Conservation (phyloP, 2,113 vertebrate genomes). For the Mystacornis crossleyi region DNA sequence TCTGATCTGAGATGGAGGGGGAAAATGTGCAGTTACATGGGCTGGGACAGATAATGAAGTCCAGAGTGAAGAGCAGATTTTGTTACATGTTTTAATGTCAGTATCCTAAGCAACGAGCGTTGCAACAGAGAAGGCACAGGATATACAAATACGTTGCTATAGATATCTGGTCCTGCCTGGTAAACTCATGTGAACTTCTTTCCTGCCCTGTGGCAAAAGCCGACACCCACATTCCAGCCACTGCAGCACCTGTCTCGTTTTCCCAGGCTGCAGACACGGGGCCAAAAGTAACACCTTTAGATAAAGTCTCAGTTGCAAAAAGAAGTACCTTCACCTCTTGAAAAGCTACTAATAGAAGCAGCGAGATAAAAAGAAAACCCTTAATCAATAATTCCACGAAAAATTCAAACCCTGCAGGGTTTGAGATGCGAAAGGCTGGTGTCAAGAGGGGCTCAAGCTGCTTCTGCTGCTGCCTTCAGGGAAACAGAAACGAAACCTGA, state of each 20-base stretch:
- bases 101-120: slow-evolving; percentile 26
- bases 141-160: slow-evolving; percentile 31
- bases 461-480: fast-evolving
- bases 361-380: neutral
- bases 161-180: slow-evolving; percentile 1
- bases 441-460: neutral
- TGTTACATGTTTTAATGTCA: slow-evolving; percentile 9
- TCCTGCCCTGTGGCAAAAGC: neutral
- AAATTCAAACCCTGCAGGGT: neutral
- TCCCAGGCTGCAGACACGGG: neutral
- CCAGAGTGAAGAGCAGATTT: neutral
- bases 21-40: neutral
- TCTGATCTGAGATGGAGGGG: neutral
- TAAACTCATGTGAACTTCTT: neutral
- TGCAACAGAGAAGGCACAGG: slow-evolving; percentile 11
- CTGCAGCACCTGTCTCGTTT: neutral
- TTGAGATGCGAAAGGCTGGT: fast-evolving
- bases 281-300: neutral
- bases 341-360: neutral
- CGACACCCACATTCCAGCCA: neutral
- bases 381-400: fast-evolving
- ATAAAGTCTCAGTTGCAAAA: neutral
- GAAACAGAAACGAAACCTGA: neutral
- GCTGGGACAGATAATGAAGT: neutral
- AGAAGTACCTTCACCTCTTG: neutral